Conservation (phyloP, 1,140 invertebrate species). For the Oryzaephilus surinamensis region DNA sequence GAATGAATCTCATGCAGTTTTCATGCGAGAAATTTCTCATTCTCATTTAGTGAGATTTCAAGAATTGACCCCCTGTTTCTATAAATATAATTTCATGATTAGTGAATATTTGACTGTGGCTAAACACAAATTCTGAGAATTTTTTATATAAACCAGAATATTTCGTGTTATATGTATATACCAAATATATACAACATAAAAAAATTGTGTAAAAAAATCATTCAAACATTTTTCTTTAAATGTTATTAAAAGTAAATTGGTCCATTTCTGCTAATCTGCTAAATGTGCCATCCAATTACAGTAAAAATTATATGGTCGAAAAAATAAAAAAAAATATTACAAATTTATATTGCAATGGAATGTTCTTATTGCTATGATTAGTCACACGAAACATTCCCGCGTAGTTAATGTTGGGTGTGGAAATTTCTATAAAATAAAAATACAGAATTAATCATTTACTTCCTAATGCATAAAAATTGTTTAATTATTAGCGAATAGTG, state of each 20-base stretch:
- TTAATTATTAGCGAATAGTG: no score
- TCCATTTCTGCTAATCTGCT: constrained; percentile 1
- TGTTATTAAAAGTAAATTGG: not conserved
- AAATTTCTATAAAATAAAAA: constrained; percentile 46
- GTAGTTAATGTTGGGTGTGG: constrained; percentile 59
- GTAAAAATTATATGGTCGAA: not conserved
- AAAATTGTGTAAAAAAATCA: constrained; percentile 1
- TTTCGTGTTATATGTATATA: not conserved
- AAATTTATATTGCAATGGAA: no score
- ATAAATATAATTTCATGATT: no score
- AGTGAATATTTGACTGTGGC: no score
- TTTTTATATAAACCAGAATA: constrained; percentile 4
- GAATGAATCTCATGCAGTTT: no score
- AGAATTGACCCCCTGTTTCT: no score
- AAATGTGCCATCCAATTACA: no score
- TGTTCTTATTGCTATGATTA: constrained; percentile 3
- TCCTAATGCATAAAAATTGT: no score
- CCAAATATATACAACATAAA: constrained; percentile 2
- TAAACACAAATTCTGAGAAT: no score
- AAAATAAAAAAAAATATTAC: constrained; percentile 7
- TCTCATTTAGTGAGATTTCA: no score
- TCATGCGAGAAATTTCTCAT: no score
- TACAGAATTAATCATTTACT: not conserved
- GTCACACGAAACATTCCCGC: constrained; percentile 39
- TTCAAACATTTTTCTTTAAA: constrained; percentile 2